Percentiles rank a stretch among this genome's conserved stretches.
Conservation (phyloP, 2,888 invertebrate species). For the Philereme transversata region DNA sequence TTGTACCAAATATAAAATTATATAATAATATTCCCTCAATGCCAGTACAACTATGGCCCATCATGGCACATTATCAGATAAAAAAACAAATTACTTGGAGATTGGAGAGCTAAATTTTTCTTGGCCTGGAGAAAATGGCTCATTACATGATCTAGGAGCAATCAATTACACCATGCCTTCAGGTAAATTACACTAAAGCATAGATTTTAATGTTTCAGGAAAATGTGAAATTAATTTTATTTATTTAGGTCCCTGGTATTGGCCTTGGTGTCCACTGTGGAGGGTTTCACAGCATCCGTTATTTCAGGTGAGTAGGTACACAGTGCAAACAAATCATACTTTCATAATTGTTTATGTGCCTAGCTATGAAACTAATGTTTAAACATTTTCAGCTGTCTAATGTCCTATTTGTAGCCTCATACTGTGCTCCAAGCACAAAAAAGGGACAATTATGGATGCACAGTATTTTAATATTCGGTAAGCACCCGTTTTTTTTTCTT, state of each 20-base stretch:
- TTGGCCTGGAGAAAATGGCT: constrained; percentile 79
- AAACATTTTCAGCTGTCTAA: constrained; percentile 87
- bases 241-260: constrained; percentile 82
- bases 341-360: too few species aligned
- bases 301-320: constrained; percentile 66
- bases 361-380: too few species aligned
- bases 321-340: too few species aligned
- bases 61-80: constrained; percentile 56
- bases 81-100: constrained; percentile 70
- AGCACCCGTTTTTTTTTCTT: constrained; percentile 31
- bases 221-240: not conserved
- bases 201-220: not conserved
- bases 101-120: constrained; percentile 76
- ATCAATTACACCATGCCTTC: constrained; percentile 77
- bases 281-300: constrained; percentile 88
- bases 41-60: constrained; percentile 52
- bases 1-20: too few species aligned
- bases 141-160: constrained; percentile 71
- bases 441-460: constrained; percentile 93
- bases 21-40: not conserved
- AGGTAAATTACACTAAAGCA: constrained; percentile 51
- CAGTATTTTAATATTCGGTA: constrained; percentile 90
- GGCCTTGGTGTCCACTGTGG: constrained; percentile 90
- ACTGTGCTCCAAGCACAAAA: constrained; percentile 90
- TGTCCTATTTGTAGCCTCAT: constrained; percentile 90